Conservation (phyloP, 2,797 vertebrate genomes). For the Loris lydekkerianus region DNA sequence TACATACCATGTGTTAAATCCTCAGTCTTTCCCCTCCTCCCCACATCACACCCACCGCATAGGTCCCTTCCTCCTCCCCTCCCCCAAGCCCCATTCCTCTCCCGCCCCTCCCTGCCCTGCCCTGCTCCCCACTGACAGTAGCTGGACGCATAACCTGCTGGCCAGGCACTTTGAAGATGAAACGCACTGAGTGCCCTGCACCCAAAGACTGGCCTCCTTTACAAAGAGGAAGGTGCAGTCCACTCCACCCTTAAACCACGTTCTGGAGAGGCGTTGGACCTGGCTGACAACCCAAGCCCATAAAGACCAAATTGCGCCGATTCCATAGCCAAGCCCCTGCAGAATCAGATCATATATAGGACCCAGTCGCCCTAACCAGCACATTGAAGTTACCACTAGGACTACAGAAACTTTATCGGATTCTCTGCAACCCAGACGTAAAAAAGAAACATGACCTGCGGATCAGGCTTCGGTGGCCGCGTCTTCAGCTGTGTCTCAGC, state of each 20-base stretch:
- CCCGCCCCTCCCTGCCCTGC: neutral
- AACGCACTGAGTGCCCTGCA: constrained; percentile 24
- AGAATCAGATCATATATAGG: constrained; percentile 77
- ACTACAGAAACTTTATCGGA: constrained; percentile 18
- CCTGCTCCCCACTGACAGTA: neutral
- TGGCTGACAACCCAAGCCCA: constrained; percentile 79
- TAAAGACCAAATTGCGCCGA: constrained; percentile 79
- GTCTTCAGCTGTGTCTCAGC: constrained; percentile 79
- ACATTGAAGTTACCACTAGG: constrained; percentile 45
- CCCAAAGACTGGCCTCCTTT: constrained; percentile 46
- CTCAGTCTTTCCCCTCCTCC: neutral
- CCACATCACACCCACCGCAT: neutral
- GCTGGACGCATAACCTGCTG: neutral
- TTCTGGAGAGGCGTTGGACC: constrained; percentile 56
- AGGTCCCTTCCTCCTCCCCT: no score
- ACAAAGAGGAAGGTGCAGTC: constrained; percentile 70
- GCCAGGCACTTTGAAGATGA: constrained; percentile 75
- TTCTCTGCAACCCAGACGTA: neutral
- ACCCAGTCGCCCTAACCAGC: neutral
- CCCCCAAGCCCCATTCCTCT: neutral
- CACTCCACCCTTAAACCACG: constrained; percentile 74
- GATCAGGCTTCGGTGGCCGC: constrained; percentile 70
- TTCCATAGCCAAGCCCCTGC: constrained; percentile 60
- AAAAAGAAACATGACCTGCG: constrained; percentile 75
- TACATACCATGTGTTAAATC: neutral